Evolutionary conservation across 1,140 invertebrate species (phyloP).

Genomic region (Dreissena polymorpha): DNA sequence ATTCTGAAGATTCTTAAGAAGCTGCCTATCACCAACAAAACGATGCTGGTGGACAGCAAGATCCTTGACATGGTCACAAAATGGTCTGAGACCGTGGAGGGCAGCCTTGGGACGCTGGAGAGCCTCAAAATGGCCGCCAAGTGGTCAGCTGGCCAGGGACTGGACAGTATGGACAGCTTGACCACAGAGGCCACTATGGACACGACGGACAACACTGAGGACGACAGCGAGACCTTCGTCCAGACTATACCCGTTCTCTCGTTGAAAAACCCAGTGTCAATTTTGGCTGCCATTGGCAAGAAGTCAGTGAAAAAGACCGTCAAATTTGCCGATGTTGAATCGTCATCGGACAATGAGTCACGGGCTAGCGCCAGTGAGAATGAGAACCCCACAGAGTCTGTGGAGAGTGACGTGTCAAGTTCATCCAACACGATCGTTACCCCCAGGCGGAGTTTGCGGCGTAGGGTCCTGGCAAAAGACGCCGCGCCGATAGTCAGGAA

Average conservation of each 20-base stretch:
- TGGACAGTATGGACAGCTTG: conserved; percentile 44
- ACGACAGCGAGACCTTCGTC: conserved; percentile 44
- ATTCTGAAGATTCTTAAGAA: conserved; percentile 89
- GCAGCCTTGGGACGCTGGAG: too few species aligned
- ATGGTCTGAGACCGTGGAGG: conserved; percentile 62
- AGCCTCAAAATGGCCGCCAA: too few species aligned
- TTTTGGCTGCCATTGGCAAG: conserved; percentile 60
- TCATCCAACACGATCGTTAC: conserved; percentile 34
- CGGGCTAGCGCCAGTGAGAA: conserved; percentile 62
- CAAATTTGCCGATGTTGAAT: conserved; percentile 72
- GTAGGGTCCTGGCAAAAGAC: conserved; percentile 53
- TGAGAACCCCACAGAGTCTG: conserved; percentile 24
- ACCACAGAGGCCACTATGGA: conserved; percentile 17
- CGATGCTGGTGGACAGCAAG: conserved; percentile 94
- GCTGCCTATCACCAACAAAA: conserved; percentile 95
- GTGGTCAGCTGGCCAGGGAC: conserved; percentile 22
- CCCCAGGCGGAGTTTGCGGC: conserved; percentile 29
- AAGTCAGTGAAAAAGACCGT: conserved; percentile 70
- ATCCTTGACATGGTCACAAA: conserved; percentile 80
- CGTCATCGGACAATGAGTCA: conserved; percentile 71
- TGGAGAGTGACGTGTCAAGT: conserved; percentile 43
- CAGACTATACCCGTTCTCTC: conserved; percentile 37
- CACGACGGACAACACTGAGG: conserved; percentile 56
- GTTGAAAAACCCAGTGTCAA: conserved; percentile 63
- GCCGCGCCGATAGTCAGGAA: neutral